Evolutionary conservation across 2,888 invertebrate genomes (phyloP).

Genomic region (Hypsopygia costalis): DNA sequence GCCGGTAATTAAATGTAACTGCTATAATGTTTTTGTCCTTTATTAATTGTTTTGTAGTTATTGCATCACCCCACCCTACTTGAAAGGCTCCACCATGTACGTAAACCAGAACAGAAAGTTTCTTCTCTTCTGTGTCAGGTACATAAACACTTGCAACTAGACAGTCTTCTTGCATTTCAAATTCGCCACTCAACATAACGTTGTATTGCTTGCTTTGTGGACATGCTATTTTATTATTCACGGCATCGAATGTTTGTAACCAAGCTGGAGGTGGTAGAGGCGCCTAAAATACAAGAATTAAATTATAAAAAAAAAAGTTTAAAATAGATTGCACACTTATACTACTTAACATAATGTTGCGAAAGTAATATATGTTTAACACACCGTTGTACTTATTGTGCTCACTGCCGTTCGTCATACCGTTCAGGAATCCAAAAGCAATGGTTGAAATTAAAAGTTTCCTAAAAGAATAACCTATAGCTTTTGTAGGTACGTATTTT

Average conservation of each 20-base stretch:
- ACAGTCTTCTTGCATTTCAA: constrained; percentile 41
- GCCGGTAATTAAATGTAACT: constrained; percentile 40
- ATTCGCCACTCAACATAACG: background rate
- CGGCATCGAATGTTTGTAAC: constrained; percentile 27
- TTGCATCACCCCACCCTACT: constrained; percentile 25
- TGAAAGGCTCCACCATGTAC: constrained; percentile 40
- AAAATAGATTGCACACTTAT: too few species aligned
- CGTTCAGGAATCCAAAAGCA: too few species aligned
- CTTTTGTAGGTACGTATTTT: too few species aligned
- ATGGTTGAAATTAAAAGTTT: too few species aligned
- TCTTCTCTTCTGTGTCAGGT: constrained; percentile 36
- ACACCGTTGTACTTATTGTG: too few species aligned
- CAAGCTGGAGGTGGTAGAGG: constrained; percentile 35
- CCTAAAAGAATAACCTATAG: too few species aligned
- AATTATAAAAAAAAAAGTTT: too few species aligned
- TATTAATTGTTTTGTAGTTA: constrained; percentile 21
- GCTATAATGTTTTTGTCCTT: constrained; percentile 27
- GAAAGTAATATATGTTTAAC: too few species aligned
- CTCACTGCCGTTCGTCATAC: too few species aligned
- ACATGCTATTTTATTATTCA: constrained; percentile 30
- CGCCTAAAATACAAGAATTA: constrained; percentile 37
- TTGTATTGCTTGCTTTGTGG: constrained; percentile 24
- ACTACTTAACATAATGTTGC: too few species aligned
- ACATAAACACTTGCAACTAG: constrained; percentile 55
- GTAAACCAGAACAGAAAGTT: constrained; percentile 34